These are phyloP conservation scores for Erebia epiphron DNA, from an alignment of 2,888 invertebrate genomes.

Conservation along the genomic window DNA sequence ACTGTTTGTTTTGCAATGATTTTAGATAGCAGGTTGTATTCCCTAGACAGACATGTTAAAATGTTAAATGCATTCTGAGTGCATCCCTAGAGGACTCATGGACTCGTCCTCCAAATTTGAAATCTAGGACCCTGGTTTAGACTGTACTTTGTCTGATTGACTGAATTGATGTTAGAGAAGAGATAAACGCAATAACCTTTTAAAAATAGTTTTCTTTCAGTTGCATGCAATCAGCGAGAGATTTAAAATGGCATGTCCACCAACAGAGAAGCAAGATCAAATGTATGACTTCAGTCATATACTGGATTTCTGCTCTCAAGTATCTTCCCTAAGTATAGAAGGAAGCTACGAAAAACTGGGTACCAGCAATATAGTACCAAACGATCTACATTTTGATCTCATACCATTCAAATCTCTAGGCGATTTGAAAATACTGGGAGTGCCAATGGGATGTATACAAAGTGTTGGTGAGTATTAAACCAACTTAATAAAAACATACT, in stretches of 20 bases:
- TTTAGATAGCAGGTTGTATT: no score
- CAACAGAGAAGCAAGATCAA: constrained; percentile 89
- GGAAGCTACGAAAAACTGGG: constrained; percentile 87
- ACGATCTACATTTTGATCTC: constrained; percentile 90
- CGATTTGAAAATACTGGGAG: constrained; percentile 86
- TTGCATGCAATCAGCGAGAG: constrained; percentile 95
- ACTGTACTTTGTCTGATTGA: no score
- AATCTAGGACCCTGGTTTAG: no score
- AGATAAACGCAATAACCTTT: background rate
- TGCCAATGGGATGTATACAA: constrained; percentile 87
- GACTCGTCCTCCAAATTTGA: no score
- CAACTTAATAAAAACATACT: no score
- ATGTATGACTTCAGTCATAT: constrained; percentile 95
- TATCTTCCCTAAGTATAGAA: constrained; percentile 86
- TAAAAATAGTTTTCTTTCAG: constrained; percentile 75
- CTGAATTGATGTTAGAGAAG: background rate
- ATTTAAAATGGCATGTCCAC: constrained; percentile 92
- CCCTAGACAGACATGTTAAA: no score
- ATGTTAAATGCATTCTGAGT: no score
- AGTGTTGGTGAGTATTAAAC: constrained; percentile 76
- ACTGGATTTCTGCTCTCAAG: constrained; percentile 92
- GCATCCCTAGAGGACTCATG: no score
- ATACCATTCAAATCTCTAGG: constrained; percentile 92
- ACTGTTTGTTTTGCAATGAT: no score
- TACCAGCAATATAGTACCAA: constrained; percentile 93